Conservation (phyloP, 2,113 vertebrate species). For the Pseudopipra pipra region DNA sequence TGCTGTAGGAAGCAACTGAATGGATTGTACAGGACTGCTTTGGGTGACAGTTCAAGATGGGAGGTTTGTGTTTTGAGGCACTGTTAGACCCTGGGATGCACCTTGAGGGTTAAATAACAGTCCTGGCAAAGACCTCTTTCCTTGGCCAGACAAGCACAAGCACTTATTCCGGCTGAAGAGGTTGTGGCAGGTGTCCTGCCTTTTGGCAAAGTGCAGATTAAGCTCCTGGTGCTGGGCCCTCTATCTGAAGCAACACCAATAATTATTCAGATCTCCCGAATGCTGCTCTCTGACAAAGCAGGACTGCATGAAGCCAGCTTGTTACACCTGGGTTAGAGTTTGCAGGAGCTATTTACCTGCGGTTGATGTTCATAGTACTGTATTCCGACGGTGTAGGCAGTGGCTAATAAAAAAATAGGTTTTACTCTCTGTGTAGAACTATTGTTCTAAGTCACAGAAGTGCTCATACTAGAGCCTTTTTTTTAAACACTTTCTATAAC, state of each 20-base stretch:
- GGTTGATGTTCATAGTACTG: neutral
- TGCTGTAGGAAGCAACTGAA: neutral
- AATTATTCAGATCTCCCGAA: neutral
- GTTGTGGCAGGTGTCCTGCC: neutral
- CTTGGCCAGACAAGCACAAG: neutral
- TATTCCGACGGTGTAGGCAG: neutral
- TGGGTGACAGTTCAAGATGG: neutral
- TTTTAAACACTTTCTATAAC: neutral
- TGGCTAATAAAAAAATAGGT: neutral
- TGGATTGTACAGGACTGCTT: neutral
- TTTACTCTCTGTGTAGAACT: neutral
- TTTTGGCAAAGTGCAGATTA: neutral
- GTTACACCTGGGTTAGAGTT: neutral
- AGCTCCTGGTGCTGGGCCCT: neutral
- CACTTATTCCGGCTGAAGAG: neutral
- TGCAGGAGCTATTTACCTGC: neutral
- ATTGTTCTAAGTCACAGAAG: neutral
- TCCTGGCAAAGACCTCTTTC: neutral
- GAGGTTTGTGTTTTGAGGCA: neutral
- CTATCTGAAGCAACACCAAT: neutral
- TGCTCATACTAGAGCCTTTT: neutral
- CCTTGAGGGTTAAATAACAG: neutral
- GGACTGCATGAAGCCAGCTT: neutral
- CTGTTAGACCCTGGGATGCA: neutral
- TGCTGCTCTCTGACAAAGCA: neutral